phyloP scores from a whole-genome alignment of 1,140 invertebrate genomes.

The Pachypsylla venusta region DNA sequence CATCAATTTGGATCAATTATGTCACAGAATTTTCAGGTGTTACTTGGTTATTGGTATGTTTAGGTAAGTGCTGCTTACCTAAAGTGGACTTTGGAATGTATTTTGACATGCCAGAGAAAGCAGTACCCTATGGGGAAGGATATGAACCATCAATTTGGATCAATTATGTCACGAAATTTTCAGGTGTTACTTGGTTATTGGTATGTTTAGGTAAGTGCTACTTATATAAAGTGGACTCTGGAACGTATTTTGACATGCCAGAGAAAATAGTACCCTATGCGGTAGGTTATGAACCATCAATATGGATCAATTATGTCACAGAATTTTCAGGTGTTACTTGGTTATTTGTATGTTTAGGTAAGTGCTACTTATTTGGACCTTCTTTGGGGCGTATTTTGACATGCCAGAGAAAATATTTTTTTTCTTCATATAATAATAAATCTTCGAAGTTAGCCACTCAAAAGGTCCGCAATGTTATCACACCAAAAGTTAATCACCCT shows the following conservation, averaged over 20 bases:
- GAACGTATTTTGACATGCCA: too few relatives aligned
- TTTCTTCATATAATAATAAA: too few relatives aligned
- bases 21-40: conserved; percentile 20
- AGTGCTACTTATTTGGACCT: too few relatives aligned
- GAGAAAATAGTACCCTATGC: conserved; percentile 23
- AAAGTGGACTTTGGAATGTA: too few relatives aligned
- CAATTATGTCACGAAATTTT: conserved; percentile 23
- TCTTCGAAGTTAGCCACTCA: too few relatives aligned
- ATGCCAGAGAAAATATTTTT: too few relatives aligned
- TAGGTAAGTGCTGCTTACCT: too few relatives aligned
- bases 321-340: conserved; percentile 20
- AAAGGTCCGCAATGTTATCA: too few relatives aligned
- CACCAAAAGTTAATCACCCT: too few relatives aligned
- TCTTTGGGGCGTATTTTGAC: too few relatives aligned
- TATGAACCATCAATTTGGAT: conserved; percentile 22
- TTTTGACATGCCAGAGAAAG: too few relatives aligned
- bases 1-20: conserved; percentile 23
- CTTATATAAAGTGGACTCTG: too few relatives aligned
- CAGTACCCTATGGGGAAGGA: conserved; percentile 22
- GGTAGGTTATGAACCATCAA: conserved; percentile 20
- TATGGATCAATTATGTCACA: conserved; percentile 23
- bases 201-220: conserved; percentile 6
- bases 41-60: conserved; percentile 11
- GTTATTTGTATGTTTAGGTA: conserved; percentile 9
- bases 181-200: conserved; percentile 9